Evolutionary conservation across 1,140 invertebrate species (phyloP), one percentile per base, ranked within the genome.

Genomic region (Drosophila mojavensis): DNA sequence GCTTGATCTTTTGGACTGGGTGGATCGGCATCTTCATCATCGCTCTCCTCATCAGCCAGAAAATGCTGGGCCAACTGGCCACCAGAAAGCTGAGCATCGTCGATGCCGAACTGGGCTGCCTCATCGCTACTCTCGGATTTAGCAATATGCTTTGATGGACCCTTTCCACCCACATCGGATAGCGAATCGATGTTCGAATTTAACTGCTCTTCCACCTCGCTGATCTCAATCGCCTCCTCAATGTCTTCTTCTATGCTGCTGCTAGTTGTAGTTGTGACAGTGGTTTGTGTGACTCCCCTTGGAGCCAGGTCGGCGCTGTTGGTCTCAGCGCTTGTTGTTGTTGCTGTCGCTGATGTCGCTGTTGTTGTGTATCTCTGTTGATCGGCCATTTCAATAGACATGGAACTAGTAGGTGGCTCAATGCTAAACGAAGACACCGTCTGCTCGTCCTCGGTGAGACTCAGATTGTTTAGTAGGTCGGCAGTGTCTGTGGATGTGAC

Each of bases 161-260:
- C n/a, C 45, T 55, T 43, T 45, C 51, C 76, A 24, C 77, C 86
- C 36, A 79, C 74, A 45, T 75, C 82, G 5, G 79, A 78, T 6
- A 83, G 63, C 1, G 77, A 82, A 17, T 76, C 65, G 15, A 67
- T 43, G 6, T 68, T 59, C 3, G 79, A 61, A 13, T 64, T 53
- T 13, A 75, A 43, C 45, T 79, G 76, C 59, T 82, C 77, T 45
- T 89, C 78, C 43, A 90, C 90, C 51, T 91, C 83, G 56, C 85
- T 92, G 7, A 88, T 68, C 50, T 90, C 91, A 43, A 92, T 84
- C 33, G 89, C 91, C 51, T 92, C 91, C 58, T 92, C 91, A 33
- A 92, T 92, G 24, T 92, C 91, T 60, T 92, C 91, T 60, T 92
- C 91, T n/a, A 92, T 92, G 61, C 91, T 92, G 33, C 84, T 88